Evolutionary conservation across 2,113 vertebrate genomes (phyloP), one percentile per base, ranked within the genome.

Genomic region (Arizona elegans): DNA sequence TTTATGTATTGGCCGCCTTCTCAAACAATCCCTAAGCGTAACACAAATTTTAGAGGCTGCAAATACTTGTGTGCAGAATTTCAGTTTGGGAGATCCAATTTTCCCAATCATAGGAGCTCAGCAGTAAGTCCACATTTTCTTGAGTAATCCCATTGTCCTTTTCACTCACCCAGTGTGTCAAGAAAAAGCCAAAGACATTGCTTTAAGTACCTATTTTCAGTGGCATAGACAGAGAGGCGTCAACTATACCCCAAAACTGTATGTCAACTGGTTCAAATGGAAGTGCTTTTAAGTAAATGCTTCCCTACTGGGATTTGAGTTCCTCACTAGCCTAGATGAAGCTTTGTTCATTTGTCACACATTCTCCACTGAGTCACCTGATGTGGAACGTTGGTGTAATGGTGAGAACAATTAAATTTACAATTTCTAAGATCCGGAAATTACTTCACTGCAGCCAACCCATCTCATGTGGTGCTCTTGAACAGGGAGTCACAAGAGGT

Each of bases 401-500:
- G 13, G 8, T 81, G 75, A 43, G 33, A 21, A 81, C 75, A 81
- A 81, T 81, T 81, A 81, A 33, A 81, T 43, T 81, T 8, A 81
- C 33, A 43, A 81, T 38, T 38, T 38, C 7, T 19, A 1, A 33
- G 52, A 88, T 92, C 92, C 87, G 4, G 92, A 54, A 91, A 43
- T 3, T 23, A 7, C 56, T 1, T 54, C 8, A 89, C 26, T 58
- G 15, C 53, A 1, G 26, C 3, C 58, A 88, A 56, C 62, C 52
- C 87, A 62, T 91, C 70, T 87, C 58, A 47, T 21, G 7, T 33
- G 12, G 88, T 21, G 33, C 92, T 55, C 38, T 21, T 47, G 54
- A 53, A 38, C 91, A 90, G 38, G 10, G 53, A 94, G 87, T 24
- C 33, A 11, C 33, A 88, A 92, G 94, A 91, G 89, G 75, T 91